Conservation (phyloP, 1,140 invertebrate species). For the Trachymyrmex cornetzi region DNA sequence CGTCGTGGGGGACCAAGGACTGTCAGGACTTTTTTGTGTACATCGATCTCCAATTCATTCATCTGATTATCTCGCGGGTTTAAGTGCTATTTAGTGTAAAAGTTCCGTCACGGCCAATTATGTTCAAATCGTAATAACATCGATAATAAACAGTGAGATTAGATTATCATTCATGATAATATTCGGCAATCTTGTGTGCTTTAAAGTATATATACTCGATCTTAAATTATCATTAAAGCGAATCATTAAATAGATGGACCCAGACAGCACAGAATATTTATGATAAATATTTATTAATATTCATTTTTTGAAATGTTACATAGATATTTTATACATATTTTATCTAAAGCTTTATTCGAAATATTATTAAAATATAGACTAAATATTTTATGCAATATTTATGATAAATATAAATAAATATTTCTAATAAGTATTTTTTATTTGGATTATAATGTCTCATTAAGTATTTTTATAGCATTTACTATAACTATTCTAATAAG, state of each 20-base stretch:
- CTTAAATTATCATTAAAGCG: neutral
- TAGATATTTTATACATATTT: too few species aligned
- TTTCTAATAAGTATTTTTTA: too few species aligned
- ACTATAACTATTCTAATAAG: too few species aligned
- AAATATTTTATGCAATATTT: too few species aligned
- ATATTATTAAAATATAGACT: too few species aligned
- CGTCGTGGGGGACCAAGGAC: neutral
- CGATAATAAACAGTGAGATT: neutral
- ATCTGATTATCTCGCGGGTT: neutral
- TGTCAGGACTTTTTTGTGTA: neutral
- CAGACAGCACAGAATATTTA: too few species aligned
- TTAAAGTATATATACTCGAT: neutral
- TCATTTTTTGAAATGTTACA: too few species aligned
- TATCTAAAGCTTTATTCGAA: too few species aligned
- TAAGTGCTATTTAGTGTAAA: slow-evolving; percentile 17
- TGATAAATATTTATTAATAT: too few species aligned
- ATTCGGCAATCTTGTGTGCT: neutral
- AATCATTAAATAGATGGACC: slow-evolving; percentile 36
- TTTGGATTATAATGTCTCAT: too few species aligned
- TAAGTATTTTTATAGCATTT: too few species aligned
- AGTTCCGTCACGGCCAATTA: neutral
- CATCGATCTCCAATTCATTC: neutral
- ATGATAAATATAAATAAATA: too few species aligned
- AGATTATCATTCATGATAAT: neutral
- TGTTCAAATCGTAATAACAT: neutral